Evolutionary conservation across 1,140 invertebrate species (phyloP).

Genomic region (Oryctes rhinoceros): DNA sequence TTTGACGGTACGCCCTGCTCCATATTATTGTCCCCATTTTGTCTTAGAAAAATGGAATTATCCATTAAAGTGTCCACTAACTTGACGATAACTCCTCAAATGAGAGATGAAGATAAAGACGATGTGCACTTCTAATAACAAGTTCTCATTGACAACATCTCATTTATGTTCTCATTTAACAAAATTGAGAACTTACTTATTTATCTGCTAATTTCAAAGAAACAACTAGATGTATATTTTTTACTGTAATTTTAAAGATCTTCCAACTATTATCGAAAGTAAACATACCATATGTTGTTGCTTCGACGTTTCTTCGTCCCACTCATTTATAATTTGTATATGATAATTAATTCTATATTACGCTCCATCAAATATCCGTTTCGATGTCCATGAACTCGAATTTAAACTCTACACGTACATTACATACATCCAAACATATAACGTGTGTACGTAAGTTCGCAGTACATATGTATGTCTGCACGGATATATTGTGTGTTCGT

Average conservation of each 20-base stretch:
- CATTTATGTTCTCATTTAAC: too few species aligned
- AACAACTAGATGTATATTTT: background rate
- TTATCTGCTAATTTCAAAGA: background rate
- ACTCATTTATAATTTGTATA: slow-evolving; percentile 23
- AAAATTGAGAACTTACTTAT: too few species aligned
- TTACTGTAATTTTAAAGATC: background rate
- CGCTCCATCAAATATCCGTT: slow-evolving; percentile 31
- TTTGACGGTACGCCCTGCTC: too few species aligned
- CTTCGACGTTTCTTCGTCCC: slow-evolving; percentile 6
- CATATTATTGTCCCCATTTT: too few species aligned
- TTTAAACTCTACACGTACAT: slow-evolving; percentile 15
- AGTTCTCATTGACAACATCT: too few species aligned
- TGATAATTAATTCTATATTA: slow-evolving; percentile 37
- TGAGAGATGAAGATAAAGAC: too few species aligned
- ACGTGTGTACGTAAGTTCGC: background rate
- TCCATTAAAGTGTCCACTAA: too few species aligned
- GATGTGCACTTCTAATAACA: too few species aligned
- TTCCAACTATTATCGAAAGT: background rate
- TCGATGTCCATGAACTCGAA: slow-evolving; percentile 25
- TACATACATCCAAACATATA: background rate
- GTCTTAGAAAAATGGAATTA: too few species aligned
- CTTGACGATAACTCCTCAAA: too few species aligned
- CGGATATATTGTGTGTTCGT: background rate
- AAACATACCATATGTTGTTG: slow-evolving; percentile 30
- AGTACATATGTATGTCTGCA: background rate